Percentiles rank a stretch among this genome's conserved stretches.
Conservation (phyloP, 2,888 invertebrate species). For the Brenthis ino region DNA sequence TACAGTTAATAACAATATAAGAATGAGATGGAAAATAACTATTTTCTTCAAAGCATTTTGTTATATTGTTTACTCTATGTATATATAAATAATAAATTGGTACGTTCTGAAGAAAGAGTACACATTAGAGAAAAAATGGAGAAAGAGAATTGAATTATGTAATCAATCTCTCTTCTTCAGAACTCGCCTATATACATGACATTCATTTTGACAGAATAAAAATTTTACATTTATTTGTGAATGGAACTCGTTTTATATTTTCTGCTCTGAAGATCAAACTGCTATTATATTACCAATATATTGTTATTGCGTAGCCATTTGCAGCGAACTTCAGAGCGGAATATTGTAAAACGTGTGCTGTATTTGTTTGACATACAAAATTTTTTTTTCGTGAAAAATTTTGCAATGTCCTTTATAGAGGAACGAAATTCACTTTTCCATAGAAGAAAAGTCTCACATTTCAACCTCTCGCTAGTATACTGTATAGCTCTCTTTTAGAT, state of each 20-base stretch:
- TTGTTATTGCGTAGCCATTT: no score
- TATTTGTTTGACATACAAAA: conserved; percentile 61
- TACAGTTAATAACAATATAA: not conserved
- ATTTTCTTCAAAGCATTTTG: not conserved
- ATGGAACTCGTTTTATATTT: no score
- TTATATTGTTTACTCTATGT: no score
- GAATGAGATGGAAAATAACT: not conserved
- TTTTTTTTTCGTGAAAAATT: conserved; percentile 65
- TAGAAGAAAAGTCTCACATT: conserved; percentile 66
- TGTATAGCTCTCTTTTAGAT: conserved; percentile 60
- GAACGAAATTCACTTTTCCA: conserved; percentile 68
- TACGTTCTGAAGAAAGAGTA: no score
- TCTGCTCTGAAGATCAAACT: no score
- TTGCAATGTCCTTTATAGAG: conserved; percentile 64
- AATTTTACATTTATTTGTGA: conserved; percentile 20
- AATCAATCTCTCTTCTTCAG: not conserved
- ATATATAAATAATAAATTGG: no score
- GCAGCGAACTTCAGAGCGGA: no score
- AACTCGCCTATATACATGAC: conserved; percentile 6
- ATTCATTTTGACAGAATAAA: conserved; percentile 21
- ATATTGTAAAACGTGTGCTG: no score
- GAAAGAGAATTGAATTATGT: no score
- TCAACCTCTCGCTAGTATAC: conserved; percentile 47
- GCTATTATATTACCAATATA: no score
- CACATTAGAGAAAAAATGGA: no score